Evolutionary conservation across 1,140 invertebrate species (phyloP), one percentile per base, ranked within the genome.

Genomic region (Drosophila chauvacae): DNA sequence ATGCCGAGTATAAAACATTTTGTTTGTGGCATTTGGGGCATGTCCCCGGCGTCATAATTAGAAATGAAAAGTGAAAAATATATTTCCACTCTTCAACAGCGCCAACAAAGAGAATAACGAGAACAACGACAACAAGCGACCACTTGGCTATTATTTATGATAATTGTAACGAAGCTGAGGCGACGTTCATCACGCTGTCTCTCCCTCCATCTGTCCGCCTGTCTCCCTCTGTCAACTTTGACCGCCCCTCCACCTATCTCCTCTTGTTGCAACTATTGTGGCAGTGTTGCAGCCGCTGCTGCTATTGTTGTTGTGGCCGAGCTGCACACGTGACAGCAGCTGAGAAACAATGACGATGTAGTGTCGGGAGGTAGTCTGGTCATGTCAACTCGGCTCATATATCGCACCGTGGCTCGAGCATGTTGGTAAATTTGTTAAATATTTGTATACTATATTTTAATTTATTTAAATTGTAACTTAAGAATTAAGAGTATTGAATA

Each of bases 71-170:
- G 80, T 88, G 84, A 71, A 88, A 83, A 88, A 80, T 73, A 84
- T 88, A 84, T 82, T 71, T 80, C 59, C 80, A 83, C 83, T 81
- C 81, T 71, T 47, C 78, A 66, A 11, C 63, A 64, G 28, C 37
- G 30, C 23, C 55, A 63, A 80, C 75, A 68, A 65, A 59, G 45
- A 23, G 62, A 41, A 65, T 60, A 78, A 75, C 55, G 39, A 61
- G 41, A 77, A 74, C 51, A 66, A 50, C 60, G 61, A 61, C 45
- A 65, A 61, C 59, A 68, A 57, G 53, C 61, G 63, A 81, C 77
- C 84, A 88, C 85, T 88, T 81, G 80, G 80, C 81, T 70, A 90
- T 88, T 88, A 88, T 88, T 87, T 87, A 87, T 87, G 84, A 80
- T 87, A 87, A 87, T 87, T 87, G 84, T 84, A 68, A 77, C 60